Evolutionary conservation across 2,888 invertebrate species (phyloP), one percentile per base, ranked within the genome.

Genomic region (Drosophila yooni): DNA sequence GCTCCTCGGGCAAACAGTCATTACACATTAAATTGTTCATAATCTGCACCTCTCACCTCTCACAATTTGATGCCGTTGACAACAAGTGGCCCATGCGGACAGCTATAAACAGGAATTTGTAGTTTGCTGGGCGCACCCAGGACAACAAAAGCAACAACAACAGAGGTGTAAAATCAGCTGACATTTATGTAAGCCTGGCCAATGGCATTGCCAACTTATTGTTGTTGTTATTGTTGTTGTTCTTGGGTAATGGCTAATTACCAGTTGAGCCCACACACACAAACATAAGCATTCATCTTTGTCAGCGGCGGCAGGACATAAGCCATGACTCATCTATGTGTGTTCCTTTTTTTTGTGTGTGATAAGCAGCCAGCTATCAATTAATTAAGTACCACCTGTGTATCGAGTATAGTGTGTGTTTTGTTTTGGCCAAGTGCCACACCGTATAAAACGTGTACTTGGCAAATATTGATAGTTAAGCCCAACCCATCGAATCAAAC

Each of bases 241-340:
- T 40, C 36, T 38, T 7, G 54, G 53, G 68, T 74, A 59, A 62
- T 70, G 76, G 69, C 74, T 83, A 81, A 86, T 83, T 83, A 79
- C 75, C 68, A 58, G 72, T 75, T 74, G 60, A 63, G 50, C 59
- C 68, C 56, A 68, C 63, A 66, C 46, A 46, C 46, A 46, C 25
- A 81, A 74, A 74, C 58, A 68, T 31, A 69, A 61, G 60, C 82
- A 87, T 88, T 88, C 81, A 81, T 85, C 88, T 81, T 71, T 85
- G 85, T 85, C 88, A 84, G 51, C 51, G 59, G 33, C 56, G 18
- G 62, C 65, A 51, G 63, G 61, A 46, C 51, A 58, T 27, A 52
- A 52, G 11, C 36, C 38, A 64, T 68, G 75, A 63, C 68, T 78
- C 79, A 79, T 61, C 56, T 57, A 10, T 8, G n/a, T 56, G 27